phyloP scores from a whole-genome alignment of 2,888 invertebrate genomes.

The Philopedon plagiatum region DNA sequence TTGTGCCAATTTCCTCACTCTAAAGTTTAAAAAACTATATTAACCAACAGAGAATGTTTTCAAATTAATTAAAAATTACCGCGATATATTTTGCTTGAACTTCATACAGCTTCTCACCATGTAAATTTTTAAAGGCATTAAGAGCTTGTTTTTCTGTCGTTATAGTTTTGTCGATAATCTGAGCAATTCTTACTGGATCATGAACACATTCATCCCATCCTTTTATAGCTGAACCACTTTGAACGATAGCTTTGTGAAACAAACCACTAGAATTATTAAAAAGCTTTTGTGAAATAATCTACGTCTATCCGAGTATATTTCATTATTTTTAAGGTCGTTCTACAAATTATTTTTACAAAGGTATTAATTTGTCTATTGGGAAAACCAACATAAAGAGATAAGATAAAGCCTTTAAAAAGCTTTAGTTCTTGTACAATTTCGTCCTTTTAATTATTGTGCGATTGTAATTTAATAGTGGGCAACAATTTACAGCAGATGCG shows the following conservation, averaged over 20 bases:
- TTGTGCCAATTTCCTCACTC: slow-evolving; percentile 9
- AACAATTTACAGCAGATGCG: no score
- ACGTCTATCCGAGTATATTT: no score
- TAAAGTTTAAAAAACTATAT: background rate
- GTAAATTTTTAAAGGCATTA: slow-evolving; percentile 63
- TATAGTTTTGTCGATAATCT: slow-evolving; percentile 42
- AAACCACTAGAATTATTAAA: slow-evolving; percentile 57
- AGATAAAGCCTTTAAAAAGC: no score
- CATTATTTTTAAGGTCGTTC: no score
- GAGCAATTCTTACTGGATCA: slow-evolving; percentile 53
- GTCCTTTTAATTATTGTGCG: no score
- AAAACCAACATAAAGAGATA: no score
- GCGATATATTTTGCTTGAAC: slow-evolving; percentile 56
- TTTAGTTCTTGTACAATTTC: no score
- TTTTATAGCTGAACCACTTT: slow-evolving; percentile 59
- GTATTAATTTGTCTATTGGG: no score
- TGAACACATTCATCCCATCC: slow-evolving; percentile 56
- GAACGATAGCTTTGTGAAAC: slow-evolving; percentile 62
- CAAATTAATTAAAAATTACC: slow-evolving; percentile 17
- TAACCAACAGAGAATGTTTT: no score
- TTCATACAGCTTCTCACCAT: slow-evolving; percentile 61
- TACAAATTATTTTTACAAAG: no score
- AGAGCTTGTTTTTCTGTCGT: slow-evolving; percentile 62
- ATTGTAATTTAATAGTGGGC: no score
- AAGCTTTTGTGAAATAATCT: no score